phyloP scores from a whole-genome alignment of 2,888 invertebrate genomes.

The Nemotelus pantherinus region DNA sequence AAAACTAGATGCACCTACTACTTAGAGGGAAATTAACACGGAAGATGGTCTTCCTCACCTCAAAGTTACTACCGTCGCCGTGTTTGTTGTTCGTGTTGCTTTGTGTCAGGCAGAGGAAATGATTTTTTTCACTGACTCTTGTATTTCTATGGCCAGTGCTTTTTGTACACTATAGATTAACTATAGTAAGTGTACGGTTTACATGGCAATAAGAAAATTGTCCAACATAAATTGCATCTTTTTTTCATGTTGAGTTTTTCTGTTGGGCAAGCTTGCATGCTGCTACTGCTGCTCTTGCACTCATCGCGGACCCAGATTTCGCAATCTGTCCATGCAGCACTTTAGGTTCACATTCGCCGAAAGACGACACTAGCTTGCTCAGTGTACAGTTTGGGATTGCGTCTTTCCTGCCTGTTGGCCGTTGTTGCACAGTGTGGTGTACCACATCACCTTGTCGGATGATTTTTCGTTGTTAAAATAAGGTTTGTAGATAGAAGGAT shows the following conservation, averaged over 20 bases:
- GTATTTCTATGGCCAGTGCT: conserved; percentile 1
- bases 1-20: conserved; percentile 24
- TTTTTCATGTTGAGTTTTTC: background rate
- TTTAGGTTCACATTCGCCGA: background rate
- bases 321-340: conserved; percentile 11
- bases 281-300: conserved; percentile 16
- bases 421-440: conserved; percentile 12
- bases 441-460: conserved; percentile 30
- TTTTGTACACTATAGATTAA: too few species aligned
- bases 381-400: conserved; percentile 27
- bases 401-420: background rate
- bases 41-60: conserved; percentile 32
- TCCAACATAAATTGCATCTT: conserved; percentile 42
- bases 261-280: conserved; percentile 44
- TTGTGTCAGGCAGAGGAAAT: conserved; percentile 32
- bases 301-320: conserved; percentile 18
- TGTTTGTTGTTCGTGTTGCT: background rate
- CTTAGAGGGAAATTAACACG: conserved; percentile 41
- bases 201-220: conserved; percentile 20
- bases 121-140: conserved; percentile 16
- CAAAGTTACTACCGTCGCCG: background rate
- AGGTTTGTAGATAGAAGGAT: background rate
- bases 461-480: too few species aligned
- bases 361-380: background rate
- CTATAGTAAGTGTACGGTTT: too few species aligned